A percentile compares a stretch with the other conserved stretches of the same genome.
Conservation (phyloP, 2,113 vertebrate genomes). For the Caranx melampygus region DNA sequence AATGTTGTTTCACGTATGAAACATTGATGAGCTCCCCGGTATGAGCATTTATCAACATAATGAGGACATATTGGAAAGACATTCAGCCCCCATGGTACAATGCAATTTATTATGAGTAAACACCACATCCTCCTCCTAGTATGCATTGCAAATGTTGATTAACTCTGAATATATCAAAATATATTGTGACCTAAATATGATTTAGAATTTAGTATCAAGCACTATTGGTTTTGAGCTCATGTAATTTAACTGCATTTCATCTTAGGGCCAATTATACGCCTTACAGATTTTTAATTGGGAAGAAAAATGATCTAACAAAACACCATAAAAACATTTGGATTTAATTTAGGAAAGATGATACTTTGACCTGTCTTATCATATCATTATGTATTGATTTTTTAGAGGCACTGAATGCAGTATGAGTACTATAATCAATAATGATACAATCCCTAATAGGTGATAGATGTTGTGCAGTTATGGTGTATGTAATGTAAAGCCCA, state of each 20-base stretch:
- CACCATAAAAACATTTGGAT: not conserved
- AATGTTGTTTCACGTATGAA: slow-evolving; percentile 54
- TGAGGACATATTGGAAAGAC: slow-evolving; percentile 63
- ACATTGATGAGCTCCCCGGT: slow-evolving; percentile 60
- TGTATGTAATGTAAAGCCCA: slow-evolving; percentile 10
- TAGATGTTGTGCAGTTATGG: not conserved
- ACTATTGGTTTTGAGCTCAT: slow-evolving; percentile 11
- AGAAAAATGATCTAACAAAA: not conserved
- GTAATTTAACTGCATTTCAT: slow-evolving; percentile 24
- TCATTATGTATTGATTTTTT: not conserved
- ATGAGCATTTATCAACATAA: slow-evolving; percentile 74
- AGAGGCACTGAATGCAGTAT: not conserved
- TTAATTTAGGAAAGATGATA: slow-evolving; percentile 3
- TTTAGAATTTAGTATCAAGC: not conserved
- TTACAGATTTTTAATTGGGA: slow-evolving; percentile 4
- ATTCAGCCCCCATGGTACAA: slow-evolving; percentile 41
- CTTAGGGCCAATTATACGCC: not conserved
- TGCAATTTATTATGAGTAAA: slow-evolving; percentile 51
- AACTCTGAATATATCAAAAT: slow-evolving; percentile 38
- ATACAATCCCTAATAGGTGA: not conserved
- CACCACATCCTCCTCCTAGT: slow-evolving; percentile 14
- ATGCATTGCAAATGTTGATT: slow-evolving; percentile 53
- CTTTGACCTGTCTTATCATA: slow-evolving; percentile 9
- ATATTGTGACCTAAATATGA: slow-evolving; percentile 38
- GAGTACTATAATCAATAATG: not conserved